Evolutionary conservation across 2,113 vertebrate species (phyloP).

Genomic region (Mugil cephalus): DNA sequence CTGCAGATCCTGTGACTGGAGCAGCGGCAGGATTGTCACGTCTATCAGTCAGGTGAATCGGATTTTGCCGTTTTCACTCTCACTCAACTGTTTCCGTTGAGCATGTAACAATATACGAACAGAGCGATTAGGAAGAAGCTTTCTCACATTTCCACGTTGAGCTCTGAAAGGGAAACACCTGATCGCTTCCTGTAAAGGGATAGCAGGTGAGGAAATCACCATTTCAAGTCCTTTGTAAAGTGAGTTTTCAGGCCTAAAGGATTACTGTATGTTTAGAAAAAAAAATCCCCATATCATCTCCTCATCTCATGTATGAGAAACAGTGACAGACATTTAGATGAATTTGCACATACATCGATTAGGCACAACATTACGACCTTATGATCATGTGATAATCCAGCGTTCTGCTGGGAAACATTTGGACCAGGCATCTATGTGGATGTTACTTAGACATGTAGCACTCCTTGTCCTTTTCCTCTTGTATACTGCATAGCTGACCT

Average conservation of each 20-base stretch:
- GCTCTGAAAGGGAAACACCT: constrained; percentile 68
- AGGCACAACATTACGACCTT: no score
- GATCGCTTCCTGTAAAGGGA: constrained; percentile 79
- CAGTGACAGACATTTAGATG: no score
- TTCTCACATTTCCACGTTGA: constrained; percentile 72
- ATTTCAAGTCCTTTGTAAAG: constrained; percentile 69
- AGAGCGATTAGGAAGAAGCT: constrained; percentile 55
- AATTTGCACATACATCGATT: no score
- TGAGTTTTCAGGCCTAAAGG: constrained; percentile 53
- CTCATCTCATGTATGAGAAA: no score
- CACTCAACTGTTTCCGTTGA: constrained; percentile 63
- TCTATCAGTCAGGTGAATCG: constrained; percentile 39
- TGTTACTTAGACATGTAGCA: no score
- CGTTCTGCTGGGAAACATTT: no score
- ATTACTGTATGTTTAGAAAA: constrained; percentile 12
- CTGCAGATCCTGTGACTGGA: neutral
- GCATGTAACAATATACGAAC: constrained; percentile 63
- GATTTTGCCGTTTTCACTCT: constrained; percentile 28
- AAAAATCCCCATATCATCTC: constrained; percentile 1
- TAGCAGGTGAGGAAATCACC: constrained; percentile 71
- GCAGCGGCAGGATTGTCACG: constrained; percentile 22
- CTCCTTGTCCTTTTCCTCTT: no score
- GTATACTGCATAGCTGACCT: no score
- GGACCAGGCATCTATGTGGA: no score
- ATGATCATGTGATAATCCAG: no score